Percentiles rank a stretch among this genome's conserved stretches.
These are phyloP conservation scores for Martes flavigula DNA, from an alignment of 2,797 vertebrate species.

Conservation along the genomic window DNA sequence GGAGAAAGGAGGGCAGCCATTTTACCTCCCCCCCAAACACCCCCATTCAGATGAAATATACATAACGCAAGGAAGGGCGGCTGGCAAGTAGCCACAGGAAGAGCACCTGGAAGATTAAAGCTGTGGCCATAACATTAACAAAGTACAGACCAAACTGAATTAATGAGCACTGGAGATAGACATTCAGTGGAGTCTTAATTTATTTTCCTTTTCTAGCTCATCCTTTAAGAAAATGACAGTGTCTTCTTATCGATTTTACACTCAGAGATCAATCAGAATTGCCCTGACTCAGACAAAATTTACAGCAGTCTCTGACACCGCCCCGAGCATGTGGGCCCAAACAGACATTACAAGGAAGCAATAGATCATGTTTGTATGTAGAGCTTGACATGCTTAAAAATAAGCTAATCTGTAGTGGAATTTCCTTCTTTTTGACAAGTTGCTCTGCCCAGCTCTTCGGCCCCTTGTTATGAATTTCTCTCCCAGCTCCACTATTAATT, in stretches of 20 bases:
- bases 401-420: conserved; percentile 96
- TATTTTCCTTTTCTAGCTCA: conserved; percentile 97
- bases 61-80: conserved; percentile 89
- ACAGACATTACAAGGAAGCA: conserved; percentile 91
- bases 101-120: conserved; percentile 95
- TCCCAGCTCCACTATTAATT: conserved; percentile 87
- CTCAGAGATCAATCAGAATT: conserved; percentile 99
- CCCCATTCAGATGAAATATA: conserved; percentile 91
- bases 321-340: conserved; percentile 86
- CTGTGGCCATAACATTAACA: conserved; percentile 91
- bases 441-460: conserved; percentile 88
- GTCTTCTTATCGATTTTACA: conserved; percentile 99
- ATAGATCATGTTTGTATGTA: conserved; percentile 90
- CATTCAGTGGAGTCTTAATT: conserved; percentile 97
- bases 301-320: conserved; percentile 91
- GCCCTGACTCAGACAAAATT: conserved; percentile 98
- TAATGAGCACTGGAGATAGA: conserved; percentile 92
- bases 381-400: conserved; percentile 93
- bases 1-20: conserved; percentile 86
- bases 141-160: conserved; percentile 94
- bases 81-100: conserved; percentile 86
- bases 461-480: conserved; percentile 88
- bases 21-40: conserved; percentile 75
- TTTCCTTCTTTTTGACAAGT: conserved; percentile 92
- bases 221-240: conserved; percentile 99